Evolutionary conservation across 1,140 invertebrate species (phyloP), one percentile per base, ranked within the genome.

Genomic region (Zaprionus tsacasi): DNA sequence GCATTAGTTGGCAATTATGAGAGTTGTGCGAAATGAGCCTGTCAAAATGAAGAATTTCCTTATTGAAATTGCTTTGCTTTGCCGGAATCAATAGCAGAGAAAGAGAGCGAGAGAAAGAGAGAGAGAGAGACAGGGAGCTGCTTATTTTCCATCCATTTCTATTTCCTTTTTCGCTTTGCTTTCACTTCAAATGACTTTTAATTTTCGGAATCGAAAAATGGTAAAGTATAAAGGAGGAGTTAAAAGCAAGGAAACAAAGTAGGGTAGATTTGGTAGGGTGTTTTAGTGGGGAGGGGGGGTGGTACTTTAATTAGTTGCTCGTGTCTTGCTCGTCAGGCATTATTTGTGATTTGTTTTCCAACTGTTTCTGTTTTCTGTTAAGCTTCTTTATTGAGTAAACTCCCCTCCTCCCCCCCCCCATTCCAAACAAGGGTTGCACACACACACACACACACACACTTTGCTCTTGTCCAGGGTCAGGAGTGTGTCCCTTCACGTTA

Each of bases 1-100:
- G 78, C 77, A 82, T 87, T 82, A 87, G 76, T 74, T 69, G 73
- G 61, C 73, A 86, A 86, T 86, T 81, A 81, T 81, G 63, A 55
- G 38, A 10, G 38, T 38, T 56, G 48, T 66, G 48, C 55, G 70
- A 81, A 81, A 80, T 79, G 68, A 35, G 74, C 48, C 79, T 83
- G 81, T 80, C 81, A 85, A 70, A 77, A 66, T 48, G 55, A 70
- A 69, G 77, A 81, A 77, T 72, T 85, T 76, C 50, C 71, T 78
- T 61, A 82, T 81, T 81, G 70, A 75, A 82, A 82, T 74, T 78
- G 63, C 76, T 72, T 58, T 43, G 48, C 55, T 43, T 27, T 17
- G 27, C 17, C 15, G 48, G 48, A 70, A 66, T 76, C 74, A 79
- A 83, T 83, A 81, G 68, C 12, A 40, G 6, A 40, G 38, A 40